Percentiles rank a stretch among this genome's conserved stretches.
phyloP scores from a whole-genome alignment of 2,888 invertebrate genomes.

The Mallateleia sp. region DNA sequence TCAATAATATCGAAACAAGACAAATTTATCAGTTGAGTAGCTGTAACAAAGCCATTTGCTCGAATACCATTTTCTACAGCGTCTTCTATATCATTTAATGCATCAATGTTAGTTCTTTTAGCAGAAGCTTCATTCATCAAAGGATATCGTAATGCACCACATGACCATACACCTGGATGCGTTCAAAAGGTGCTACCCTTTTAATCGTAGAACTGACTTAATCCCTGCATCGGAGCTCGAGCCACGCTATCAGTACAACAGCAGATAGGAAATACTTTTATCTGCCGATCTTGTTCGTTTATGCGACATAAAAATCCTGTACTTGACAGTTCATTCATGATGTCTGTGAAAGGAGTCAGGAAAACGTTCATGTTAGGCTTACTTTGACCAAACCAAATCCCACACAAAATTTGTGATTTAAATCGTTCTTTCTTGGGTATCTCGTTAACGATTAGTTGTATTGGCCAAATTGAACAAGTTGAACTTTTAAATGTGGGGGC shows the following conservation, averaged over 20 bases:
- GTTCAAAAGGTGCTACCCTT: slow-evolving; percentile 62
- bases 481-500: slow-evolving; percentile 7
- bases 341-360: background rate
- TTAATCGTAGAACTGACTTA: slow-evolving; percentile 52
- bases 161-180: slow-evolving; percentile 40
- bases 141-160: background rate
- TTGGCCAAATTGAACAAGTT: slow-evolving; percentile 18
- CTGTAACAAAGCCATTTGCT: slow-evolving; percentile 43
- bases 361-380: slow-evolving; percentile 11
- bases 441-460: slow-evolving; percentile 13
- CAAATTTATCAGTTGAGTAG: slow-evolving; percentile 46
- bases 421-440: slow-evolving; percentile 5
- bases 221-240: slow-evolving; percentile 60
- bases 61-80: background rate
- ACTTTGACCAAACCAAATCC: background rate
- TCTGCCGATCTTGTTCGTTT: slow-evolving; percentile 1
- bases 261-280: slow-evolving; percentile 40
- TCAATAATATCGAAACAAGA: no score
- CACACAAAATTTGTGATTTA: background rate
- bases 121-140: background rate
- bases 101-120: background rate
- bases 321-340: background rate
- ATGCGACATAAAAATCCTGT: background rate
- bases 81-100: background rate
- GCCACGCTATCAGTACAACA: slow-evolving; percentile 57